Base-by-base conservation (phyloP, 2,888 invertebrate genomes). In the Ceratothoa steindachneri region DNA sequence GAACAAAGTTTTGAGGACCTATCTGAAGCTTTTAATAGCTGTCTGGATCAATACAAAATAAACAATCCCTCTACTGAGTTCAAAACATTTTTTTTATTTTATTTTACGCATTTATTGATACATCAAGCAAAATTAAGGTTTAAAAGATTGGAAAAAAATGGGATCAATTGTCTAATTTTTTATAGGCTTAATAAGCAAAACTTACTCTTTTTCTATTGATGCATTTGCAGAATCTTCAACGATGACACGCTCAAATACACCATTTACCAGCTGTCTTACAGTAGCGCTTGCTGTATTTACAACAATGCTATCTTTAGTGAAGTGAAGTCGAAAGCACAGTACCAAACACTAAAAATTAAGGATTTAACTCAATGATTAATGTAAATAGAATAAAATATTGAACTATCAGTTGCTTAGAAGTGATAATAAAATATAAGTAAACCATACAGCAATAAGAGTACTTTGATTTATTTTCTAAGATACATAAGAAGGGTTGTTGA, bases 231-330 rank as follows among this genome's bases (percentile, higher is more conserved):
- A 53, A 68, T 90, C 90, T 84, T 92, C 92, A 0, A 89, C 88
- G 12, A 90, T 87, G 1, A 93, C 93, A 68, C 95, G 87, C 83
- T 95, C 95, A 85, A 95, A 95, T 1, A 95, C 93, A 72, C 95
- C 87, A 27, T 95, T 93, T 27, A 97, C 95, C 30, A 98, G 87
- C 83, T 99, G 98, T 27, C 98, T 87, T 29, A 99, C 95, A 0
- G 97, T 97, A 31, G 99, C 99, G 0, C 97, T 97, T 5, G 98
- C 98, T 12, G 98, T 97, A 84, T 97, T 98, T 68, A 93, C 93
- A 60, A 96, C 97, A 76, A 95, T 95, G 1, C 91, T 90, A 86
- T 98, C 97, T 85, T 94, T 93, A 5, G 95, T 91, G 81, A 95
- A 93, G 84, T 98, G 96, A 82, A 99, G 89, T n/a, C 96, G 91